phyloP scores from a whole-genome alignment of 23 tunicate species.

The Corella eumyota region DNA sequence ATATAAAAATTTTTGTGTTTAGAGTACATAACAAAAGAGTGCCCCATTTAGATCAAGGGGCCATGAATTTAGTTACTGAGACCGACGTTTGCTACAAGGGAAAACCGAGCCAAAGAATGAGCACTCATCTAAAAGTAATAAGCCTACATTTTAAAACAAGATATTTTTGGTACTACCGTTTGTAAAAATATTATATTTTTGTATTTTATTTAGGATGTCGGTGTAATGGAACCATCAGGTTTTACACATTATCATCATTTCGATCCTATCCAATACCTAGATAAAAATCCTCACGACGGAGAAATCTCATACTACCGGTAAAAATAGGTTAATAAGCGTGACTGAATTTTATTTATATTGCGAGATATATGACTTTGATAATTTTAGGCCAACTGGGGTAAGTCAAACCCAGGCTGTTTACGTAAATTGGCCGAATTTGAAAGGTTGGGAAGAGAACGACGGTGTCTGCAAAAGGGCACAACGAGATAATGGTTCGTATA shows the following conservation, averaged over 20 bases:
- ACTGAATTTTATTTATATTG: background rate
- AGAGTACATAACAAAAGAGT: slow-evolving; percentile 51
- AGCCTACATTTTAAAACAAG: background rate
- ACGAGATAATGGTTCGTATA: slow-evolving; percentile 31
- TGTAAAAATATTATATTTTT: too few relatives aligned
- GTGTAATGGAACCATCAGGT: slow-evolving; percentile 54
- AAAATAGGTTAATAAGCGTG: background rate
- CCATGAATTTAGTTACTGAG: slow-evolving; percentile 35
- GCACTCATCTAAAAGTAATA: slow-evolving; percentile 30
- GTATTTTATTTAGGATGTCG: slow-evolving; percentile 46
- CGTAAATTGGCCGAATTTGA: slow-evolving; percentile 27
- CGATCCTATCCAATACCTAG: slow-evolving; percentile 52
- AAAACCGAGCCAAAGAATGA: slow-evolving; percentile 26
- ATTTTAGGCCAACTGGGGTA: slow-evolving; percentile 42
- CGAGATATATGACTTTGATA: too few relatives aligned
- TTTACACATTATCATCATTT: slow-evolving; percentile 50
- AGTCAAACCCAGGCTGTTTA: slow-evolving; percentile 21
- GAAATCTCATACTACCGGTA: slow-evolving; percentile 19
- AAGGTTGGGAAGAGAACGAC: slow-evolving; percentile 40
- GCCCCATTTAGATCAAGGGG: slow-evolving; percentile 53
- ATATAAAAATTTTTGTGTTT: background rate
- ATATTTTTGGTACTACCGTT: too few relatives aligned
- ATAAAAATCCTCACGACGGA: slow-evolving; percentile 27
- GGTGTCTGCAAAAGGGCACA: slow-evolving; percentile 39
- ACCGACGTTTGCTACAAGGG: slow-evolving; percentile 37